Evolutionary conservation across 2,113 vertebrate genomes (phyloP).

Genomic region (Natator depressus): DNA sequence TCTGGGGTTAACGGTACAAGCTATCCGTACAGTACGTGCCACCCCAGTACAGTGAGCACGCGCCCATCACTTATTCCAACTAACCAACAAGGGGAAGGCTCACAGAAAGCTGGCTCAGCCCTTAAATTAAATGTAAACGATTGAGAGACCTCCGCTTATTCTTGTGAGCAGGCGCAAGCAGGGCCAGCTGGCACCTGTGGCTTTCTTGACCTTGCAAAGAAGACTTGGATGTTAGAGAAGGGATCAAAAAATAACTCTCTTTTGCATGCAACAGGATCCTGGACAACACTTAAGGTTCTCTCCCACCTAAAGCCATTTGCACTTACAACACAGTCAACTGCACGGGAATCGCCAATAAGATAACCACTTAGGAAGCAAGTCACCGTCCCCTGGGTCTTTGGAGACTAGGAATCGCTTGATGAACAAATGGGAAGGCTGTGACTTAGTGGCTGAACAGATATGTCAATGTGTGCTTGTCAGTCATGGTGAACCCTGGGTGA

Average conservation of each 20-base stretch:
- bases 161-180: neutral
- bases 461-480: slow-evolving; percentile 73
- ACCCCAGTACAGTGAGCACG: accelerated
- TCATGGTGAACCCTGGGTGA: slow-evolving; percentile 3
- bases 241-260: slow-evolving; percentile 76
- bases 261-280: slow-evolving; percentile 42
- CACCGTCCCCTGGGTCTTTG: neutral
- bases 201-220: neutral
- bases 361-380: neutral
- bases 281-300: neutral
- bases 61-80: neutral
- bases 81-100: neutral
- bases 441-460: neutral
- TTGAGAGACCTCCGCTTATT: neutral
- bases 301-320: slow-evolving; percentile 25
- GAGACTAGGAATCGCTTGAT: slow-evolving; percentile 3
- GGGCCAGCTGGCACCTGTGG: neutral
- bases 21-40: accelerated
- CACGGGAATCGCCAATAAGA: neutral
- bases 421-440: slow-evolving; percentile 5
- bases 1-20: neutral
- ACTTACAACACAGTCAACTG: neutral
- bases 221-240: neutral
- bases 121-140: neutral
- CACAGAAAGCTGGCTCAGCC: neutral